Conservation (phyloP, 1,140 invertebrate species). For the Helicoverpa zea region DNA sequence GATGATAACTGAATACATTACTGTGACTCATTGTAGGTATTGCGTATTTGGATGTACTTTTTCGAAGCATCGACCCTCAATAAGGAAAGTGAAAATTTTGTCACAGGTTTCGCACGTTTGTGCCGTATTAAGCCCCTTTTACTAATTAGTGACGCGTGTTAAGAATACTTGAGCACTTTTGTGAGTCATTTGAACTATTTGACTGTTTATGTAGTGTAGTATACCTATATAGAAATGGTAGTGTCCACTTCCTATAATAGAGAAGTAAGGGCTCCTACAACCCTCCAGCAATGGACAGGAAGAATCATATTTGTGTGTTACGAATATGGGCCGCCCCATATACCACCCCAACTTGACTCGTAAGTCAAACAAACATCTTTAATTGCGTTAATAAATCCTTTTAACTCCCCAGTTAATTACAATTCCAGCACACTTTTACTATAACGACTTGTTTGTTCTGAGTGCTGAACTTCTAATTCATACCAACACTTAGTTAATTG, state of each 20-base stretch:
- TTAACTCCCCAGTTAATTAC: background rate
- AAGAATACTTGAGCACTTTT: background rate
- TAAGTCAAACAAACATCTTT: background rate
- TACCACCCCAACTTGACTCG: background rate
- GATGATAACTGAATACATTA: conserved; percentile 47
- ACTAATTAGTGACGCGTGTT: background rate
- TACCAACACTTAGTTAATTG: conserved; percentile 43
- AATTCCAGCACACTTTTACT: background rate
- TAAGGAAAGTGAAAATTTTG: conserved; percentile 39
- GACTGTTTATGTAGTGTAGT: background rate
- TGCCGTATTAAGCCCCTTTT: background rate
- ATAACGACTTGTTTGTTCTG: background rate
- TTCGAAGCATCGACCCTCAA: background rate
- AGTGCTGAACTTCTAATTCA: conserved; percentile 21
- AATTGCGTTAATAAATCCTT: background rate
- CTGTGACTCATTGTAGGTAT: conserved; percentile 30
- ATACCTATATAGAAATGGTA: too few relatives aligned
- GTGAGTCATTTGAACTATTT: background rate
- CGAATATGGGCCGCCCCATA: too few relatives aligned
- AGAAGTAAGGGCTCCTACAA: too few relatives aligned
- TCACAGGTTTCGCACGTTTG: background rate
- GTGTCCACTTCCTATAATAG: too few relatives aligned
- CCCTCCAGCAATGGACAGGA: too few relatives aligned
- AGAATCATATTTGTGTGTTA: too few relatives aligned
- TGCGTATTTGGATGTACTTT: conserved; percentile 14